These are phyloP conservation scores for Xestobium rufovillosum DNA, from an alignment of 2,888 invertebrate species.

Conservation along the genomic window DNA sequence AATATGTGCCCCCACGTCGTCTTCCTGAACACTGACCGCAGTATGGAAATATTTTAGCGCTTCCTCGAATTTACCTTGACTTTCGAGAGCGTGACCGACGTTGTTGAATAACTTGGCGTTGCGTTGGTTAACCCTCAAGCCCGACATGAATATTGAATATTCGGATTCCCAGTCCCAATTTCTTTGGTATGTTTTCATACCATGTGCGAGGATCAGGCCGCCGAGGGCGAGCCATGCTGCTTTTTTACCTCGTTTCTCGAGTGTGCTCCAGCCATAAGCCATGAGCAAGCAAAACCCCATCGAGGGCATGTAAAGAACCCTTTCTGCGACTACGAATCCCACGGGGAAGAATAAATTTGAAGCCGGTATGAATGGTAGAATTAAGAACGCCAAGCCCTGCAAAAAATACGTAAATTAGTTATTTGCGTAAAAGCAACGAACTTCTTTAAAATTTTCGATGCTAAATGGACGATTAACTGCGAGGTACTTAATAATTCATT, in stretches of 20 bases:
- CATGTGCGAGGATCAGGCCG: conserved; percentile 65
- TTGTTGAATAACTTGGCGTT: conserved; percentile 97
- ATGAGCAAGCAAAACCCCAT: conserved; percentile 95
- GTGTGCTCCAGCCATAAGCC: conserved; percentile 74
- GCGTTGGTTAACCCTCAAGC: conserved; percentile 73
- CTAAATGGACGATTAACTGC: too few relatives aligned
- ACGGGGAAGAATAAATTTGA: conserved; percentile 97
- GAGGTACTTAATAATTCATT: too few relatives aligned
- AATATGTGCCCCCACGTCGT: conserved; percentile 95
- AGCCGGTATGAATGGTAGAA: conserved; percentile 89
- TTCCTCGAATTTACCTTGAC: conserved; percentile 59
- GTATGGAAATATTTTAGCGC: conserved; percentile 87
- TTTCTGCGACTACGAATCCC: conserved; percentile 93
- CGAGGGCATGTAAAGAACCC: conserved; percentile 92
- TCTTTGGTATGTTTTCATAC: conserved; percentile 76
- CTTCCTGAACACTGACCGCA: conserved; percentile 87
- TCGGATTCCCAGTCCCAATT: conserved; percentile 93
- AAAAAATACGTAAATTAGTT: conserved; percentile 32
- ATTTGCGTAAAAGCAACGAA: not conserved
- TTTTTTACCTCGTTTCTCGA: conserved; percentile 58
- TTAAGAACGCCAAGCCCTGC: conserved; percentile 78
- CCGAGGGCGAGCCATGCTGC: conserved; percentile 59
- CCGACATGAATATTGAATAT: conserved; percentile 90
- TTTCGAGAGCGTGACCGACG: conserved; percentile 92
- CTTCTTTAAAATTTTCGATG: too few relatives aligned